phyloP scores from a whole-genome alignment of 1,140 invertebrate genomes.

The Maniola jurtina region DNA sequence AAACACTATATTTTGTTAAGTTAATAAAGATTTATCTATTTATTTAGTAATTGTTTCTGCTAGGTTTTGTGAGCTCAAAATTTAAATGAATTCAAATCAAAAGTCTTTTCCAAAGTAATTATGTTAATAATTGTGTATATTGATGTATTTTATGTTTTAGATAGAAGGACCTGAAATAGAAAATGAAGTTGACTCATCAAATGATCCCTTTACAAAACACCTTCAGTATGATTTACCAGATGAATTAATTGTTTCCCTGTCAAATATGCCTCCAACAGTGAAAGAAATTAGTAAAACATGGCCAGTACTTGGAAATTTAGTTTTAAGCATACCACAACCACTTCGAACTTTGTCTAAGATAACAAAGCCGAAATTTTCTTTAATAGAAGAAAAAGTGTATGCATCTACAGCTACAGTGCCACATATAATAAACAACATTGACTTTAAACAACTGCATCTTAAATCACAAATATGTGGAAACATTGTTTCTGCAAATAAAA shows the following conservation, averaged over 20 bases:
- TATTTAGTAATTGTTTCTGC: no score
- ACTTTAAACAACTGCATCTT: conserved; percentile 80
- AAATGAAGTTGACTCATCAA: conserved; percentile 55
- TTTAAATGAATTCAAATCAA: no score
- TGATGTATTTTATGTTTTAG: conserved; percentile 14
- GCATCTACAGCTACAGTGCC: conserved; percentile 79
- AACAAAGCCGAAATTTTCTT: conserved; percentile 65
- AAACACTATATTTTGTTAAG: no score
- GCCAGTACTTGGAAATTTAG: conserved; percentile 80
- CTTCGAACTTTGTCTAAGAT: conserved; percentile 49
- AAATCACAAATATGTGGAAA: conserved; percentile 83
- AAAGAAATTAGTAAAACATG: conserved; percentile 75
- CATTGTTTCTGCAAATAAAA: conserved; percentile 80
- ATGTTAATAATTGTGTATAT: no score
- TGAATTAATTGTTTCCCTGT: conserved; percentile 79
- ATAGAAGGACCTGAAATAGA: conserved; percentile 33
- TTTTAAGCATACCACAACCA: conserved; percentile 80
- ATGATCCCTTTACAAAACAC: conserved; percentile 84
- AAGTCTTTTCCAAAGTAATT: no score
- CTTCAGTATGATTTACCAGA: conserved; percentile 82
- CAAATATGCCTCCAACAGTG: conserved; percentile 60
- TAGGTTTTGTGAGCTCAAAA: no score
- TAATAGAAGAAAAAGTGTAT: conserved; percentile 80
- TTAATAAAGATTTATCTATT: no score
- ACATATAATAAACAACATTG: conserved; percentile 62